Evolutionary conservation across 30 jellyfish, hydroid and myxozoan species (phyloP).

Genomic region (Cassiopea andromeda): DNA sequence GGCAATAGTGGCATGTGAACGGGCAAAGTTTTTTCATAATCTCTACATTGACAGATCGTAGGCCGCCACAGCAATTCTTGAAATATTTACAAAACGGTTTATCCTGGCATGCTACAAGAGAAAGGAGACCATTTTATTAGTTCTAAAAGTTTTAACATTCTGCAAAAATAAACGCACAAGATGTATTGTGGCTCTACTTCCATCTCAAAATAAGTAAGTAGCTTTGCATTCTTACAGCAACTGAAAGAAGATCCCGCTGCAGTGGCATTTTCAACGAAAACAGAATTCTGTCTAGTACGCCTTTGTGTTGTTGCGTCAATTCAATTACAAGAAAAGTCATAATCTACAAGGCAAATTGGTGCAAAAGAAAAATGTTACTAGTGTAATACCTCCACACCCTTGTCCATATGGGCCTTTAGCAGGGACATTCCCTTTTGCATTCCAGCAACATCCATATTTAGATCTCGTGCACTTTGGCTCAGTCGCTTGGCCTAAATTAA

Average conservation of each 20-base stretch:
- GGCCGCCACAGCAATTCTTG: constrained; percentile 53
- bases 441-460: constrained; percentile 81
- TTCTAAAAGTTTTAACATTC: neutral
- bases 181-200: no score
- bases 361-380: no score
- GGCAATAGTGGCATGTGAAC: constrained; percentile 59
- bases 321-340: neutral
- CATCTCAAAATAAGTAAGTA: no score
- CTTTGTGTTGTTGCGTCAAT: no score
- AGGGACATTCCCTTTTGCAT: constrained; percentile 48
- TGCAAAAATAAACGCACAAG: no score
- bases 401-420: constrained; percentile 67
- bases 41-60: neutral
- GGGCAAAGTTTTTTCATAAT: constrained; percentile 67
- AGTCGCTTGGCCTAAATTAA: constrained; percentile 51
- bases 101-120: constrained; percentile 39
- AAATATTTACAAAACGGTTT: constrained; percentile 48
- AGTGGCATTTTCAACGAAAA: no score
- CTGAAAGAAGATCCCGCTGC: no score
- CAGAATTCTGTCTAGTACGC: no score
- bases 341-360: neutral
- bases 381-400: constrained; percentile 69
- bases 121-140: neutral
- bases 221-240: no score
- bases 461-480: constrained; percentile 58